Evolutionary conservation across 2,113 vertebrate species (phyloP).

Genomic region (Eulacestoma nigropectus): DNA sequence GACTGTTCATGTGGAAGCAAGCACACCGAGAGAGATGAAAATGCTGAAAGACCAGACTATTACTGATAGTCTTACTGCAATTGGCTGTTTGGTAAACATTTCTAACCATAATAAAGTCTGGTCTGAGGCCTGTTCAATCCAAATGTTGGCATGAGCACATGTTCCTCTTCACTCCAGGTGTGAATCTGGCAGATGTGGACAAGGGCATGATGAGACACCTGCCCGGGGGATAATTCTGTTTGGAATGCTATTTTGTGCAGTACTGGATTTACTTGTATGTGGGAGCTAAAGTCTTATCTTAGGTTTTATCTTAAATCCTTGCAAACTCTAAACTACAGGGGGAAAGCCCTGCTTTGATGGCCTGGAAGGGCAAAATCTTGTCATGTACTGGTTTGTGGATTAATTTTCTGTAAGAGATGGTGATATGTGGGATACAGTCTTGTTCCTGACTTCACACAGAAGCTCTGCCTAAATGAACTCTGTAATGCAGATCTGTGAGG

Average conservation of each 20-base stretch:
- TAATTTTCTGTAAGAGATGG: neutral
- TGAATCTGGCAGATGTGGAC: neutral
- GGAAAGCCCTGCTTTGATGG: neutral
- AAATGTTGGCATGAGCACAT: neutral
- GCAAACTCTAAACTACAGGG: neutral
- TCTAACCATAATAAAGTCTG: neutral
- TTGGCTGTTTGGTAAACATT: neutral
- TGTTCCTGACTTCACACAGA: neutral
- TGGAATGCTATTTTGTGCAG: conserved; percentile 13
- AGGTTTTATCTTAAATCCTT: conserved; percentile 10
- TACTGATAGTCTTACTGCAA: neutral
- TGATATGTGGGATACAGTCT: neutral
- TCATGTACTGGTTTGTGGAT: neutral
- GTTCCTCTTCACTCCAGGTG: neutral
- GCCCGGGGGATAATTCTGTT: neutral
- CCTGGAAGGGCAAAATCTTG: neutral
- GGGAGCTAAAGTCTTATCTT: neutral
- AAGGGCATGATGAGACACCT: neutral
- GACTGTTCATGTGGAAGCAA: neutral
- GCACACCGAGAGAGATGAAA: neutral
- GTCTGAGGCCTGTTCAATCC: neutral
- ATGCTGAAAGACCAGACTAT: neutral
- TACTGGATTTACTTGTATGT: conserved; percentile 18
- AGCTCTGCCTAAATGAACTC: neutral
- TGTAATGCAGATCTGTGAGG: neutral